Percentiles rank a stretch among this genome's conserved stretches.
Conservation (phyloP, 1,140 invertebrate species). For the Drosophila varians region DNA sequence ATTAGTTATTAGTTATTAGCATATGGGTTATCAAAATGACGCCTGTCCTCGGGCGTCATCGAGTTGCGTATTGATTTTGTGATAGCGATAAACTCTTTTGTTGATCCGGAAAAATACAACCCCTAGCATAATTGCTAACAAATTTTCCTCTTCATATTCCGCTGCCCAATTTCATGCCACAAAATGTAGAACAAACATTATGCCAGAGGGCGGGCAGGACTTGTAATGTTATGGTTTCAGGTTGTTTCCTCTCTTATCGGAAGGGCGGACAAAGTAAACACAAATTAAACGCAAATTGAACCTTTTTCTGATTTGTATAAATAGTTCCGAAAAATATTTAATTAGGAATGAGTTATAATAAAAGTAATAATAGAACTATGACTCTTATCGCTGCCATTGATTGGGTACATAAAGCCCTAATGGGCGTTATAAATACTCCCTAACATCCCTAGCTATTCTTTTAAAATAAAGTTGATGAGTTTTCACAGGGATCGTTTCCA, state of each 20-base stretch:
- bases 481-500: background rate
- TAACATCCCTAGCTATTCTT: no score
- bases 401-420: background rate
- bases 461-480: slow-evolving; percentile 8
- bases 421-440: background rate
- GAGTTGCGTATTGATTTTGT: slow-evolving; percentile 72
- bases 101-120: slow-evolving; percentile 33
- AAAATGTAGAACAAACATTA: slow-evolving; percentile 18
- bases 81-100: slow-evolving; percentile 54
- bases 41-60: slow-evolving; percentile 51
- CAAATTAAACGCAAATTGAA: slow-evolving; percentile 27
- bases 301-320: slow-evolving; percentile 20
- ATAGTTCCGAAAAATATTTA: slow-evolving; percentile 6
- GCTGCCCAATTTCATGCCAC: slow-evolving; percentile 35
- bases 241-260: background rate
- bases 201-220: slow-evolving; percentile 2
- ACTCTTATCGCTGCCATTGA: slow-evolving; percentile 6
- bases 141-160: slow-evolving; percentile 44
- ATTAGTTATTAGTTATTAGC: slow-evolving; percentile 80
- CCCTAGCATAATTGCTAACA: slow-evolving; percentile 70
- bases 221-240: slow-evolving; percentile 36
- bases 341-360: background rate
- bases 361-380: no score
- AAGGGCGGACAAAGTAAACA: slow-evolving; percentile 19
- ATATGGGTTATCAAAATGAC: slow-evolving; percentile 67